phyloP scores from a whole-genome alignment of 2,888 invertebrate species.

The Hirtodrosophila histrioides region DNA sequence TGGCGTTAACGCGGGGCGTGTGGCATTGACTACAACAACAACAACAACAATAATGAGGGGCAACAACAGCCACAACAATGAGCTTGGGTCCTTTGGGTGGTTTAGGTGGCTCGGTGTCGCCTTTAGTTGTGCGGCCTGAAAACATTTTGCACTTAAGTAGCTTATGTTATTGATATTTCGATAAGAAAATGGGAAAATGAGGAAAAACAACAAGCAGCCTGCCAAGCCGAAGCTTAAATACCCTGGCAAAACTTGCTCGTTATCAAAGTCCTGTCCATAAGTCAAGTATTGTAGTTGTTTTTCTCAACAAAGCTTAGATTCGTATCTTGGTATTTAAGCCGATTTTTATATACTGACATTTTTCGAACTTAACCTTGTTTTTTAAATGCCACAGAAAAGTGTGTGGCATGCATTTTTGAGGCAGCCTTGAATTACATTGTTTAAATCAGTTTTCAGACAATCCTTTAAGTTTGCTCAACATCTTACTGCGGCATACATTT shows the following conservation, averaged over 20 bases:
- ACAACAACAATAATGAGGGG: slow-evolving; percentile 7
- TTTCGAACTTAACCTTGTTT: no score
- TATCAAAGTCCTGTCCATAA: no score
- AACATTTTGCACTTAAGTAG: slow-evolving; percentile 61
- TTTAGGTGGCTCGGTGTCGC: slow-evolving; percentile 17
- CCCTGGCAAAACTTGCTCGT: not conserved
- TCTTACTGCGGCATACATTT: no score
- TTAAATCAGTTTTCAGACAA: no score
- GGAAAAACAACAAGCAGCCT: not conserved
- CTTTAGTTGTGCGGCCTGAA: slow-evolving; percentile 26
- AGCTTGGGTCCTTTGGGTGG: not conserved
- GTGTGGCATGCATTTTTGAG: no score
- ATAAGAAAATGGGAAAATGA: slow-evolving; percentile 30
- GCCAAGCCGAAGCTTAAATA: slow-evolving; percentile 12
- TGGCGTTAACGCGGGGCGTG: slow-evolving; percentile 59
- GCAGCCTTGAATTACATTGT: no score
- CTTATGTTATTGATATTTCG: slow-evolving; percentile 65
- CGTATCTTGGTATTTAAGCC: no score
- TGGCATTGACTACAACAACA: slow-evolving; percentile 48
- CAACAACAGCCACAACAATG: slow-evolving; percentile 29
- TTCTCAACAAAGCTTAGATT: no score
- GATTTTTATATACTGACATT: no score
- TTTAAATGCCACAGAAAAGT: no score
- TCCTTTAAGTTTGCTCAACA: no score
- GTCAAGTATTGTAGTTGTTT: no score